Evolutionary conservation across 2,888 invertebrate species (phyloP).

Genomic region (Hemistola chrysoprasaria): DNA sequence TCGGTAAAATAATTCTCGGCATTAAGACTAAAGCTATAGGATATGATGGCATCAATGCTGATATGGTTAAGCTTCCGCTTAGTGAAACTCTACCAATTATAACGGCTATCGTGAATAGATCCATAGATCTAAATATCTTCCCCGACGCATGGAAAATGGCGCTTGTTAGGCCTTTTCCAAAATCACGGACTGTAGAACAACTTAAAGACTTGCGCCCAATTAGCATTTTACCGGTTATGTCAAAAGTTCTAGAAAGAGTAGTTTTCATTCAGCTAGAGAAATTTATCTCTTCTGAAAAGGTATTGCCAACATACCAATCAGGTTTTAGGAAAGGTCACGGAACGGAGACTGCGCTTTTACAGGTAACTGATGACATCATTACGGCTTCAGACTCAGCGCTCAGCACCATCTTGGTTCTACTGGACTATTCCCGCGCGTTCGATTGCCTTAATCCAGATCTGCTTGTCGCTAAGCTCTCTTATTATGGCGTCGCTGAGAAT

Average conservation of each 20-base stretch:
- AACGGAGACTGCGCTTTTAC: slow-evolving; percentile 18
- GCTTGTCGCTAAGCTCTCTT: slow-evolving; percentile 16
- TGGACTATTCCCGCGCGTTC: slow-evolving; percentile 28
- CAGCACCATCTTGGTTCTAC: slow-evolving; percentile 16
- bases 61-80: no score
- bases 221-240: slow-evolving; percentile 18
- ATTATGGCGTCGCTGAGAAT: slow-evolving; percentile 15
- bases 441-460: slow-evolving; percentile 16
- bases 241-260: slow-evolving; percentile 6
- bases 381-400: slow-evolving; percentile 18
- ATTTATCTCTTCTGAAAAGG: slow-evolving; percentile 14
- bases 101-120: background rate
- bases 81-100: no score
- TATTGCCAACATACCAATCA: slow-evolving; percentile 22
- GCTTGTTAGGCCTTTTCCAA: slow-evolving; percentile 6
- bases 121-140: slow-evolving; percentile 1
- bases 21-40: no score
- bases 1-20: no score
- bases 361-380: slow-evolving; percentile 21
- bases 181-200: background rate
- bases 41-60: no score
- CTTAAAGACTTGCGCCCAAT: slow-evolving; percentile 18
- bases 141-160: slow-evolving; percentile 5
- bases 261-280: background rate
- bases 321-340: slow-evolving; percentile 17